Evolutionary conservation across 2,113 vertebrate genomes (phyloP).

Genomic region (Maccullochella peelii): DNA sequence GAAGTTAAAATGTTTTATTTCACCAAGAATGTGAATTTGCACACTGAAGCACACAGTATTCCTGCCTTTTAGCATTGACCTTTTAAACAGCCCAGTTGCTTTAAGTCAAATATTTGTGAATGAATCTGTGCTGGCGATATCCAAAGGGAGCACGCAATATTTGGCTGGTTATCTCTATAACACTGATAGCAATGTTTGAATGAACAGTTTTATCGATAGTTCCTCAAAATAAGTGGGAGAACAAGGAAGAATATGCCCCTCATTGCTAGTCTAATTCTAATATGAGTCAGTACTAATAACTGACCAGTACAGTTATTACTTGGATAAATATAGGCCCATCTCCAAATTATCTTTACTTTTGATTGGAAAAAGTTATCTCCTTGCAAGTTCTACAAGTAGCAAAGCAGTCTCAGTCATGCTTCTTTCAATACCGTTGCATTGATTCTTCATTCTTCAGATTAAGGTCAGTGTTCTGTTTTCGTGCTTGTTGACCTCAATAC

Average conservation of each 20-base stretch:
- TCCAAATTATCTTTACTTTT: neutral
- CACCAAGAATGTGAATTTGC: neutral
- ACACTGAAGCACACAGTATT: neutral
- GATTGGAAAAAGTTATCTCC: neutral
- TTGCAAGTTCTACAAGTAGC: neutral
- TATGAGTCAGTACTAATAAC: neutral
- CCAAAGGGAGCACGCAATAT: neutral
- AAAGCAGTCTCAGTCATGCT: neutral
- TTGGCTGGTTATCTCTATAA: slow-evolving; percentile 3
- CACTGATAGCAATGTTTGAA: slow-evolving; percentile 57
- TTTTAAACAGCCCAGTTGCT: slow-evolving; percentile 20
- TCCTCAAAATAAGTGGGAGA: neutral
- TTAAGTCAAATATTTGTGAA: slow-evolving; percentile 60
- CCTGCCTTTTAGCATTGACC: slow-evolving; percentile 14
- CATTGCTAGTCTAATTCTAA: neutral
- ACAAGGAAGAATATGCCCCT: neutral
- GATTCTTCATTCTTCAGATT: neutral
- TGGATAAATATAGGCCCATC: neutral
- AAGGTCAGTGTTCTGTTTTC: neutral
- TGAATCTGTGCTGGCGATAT: neutral
- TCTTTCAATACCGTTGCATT: neutral
- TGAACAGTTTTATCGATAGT: slow-evolving; percentile 4
- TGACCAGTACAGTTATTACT: neutral
- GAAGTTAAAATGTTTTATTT: neutral
- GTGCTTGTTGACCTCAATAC: neutral